A percentile compares a stretch with the other conserved stretches of the same genome.
phyloP scores from a whole-genome alignment of 37 sponge, comb jelly and placozoan genomes.

The Oopsacas minuta region DNA sequence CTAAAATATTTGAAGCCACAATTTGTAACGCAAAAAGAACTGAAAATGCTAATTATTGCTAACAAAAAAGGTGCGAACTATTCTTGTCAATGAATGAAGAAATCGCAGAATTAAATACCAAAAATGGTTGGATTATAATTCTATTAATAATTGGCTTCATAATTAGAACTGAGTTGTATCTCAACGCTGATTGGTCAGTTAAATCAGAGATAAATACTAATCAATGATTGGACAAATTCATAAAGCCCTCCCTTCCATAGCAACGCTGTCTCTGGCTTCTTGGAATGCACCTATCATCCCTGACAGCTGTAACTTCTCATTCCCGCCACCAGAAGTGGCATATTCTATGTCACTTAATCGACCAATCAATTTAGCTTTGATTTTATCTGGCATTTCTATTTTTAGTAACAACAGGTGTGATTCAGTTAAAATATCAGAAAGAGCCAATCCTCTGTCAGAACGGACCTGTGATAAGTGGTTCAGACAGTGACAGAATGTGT shows the following conservation, averaged over 20 bases:
- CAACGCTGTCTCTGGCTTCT: constrained; percentile 58
- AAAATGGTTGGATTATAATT: too few species aligned
- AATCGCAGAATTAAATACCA: too few species aligned
- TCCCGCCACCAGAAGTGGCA: constrained; percentile 40
- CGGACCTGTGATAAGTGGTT: constrained; percentile 60
- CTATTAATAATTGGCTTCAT: too few species aligned
- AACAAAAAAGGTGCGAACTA: too few species aligned
- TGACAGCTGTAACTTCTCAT: constrained; percentile 89
- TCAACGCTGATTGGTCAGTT: too few species aligned
- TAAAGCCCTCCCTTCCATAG: not conserved
- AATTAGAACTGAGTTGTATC: too few species aligned
- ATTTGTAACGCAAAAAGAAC: too few species aligned
- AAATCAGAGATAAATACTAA: too few species aligned
- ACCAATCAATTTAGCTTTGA: not conserved
- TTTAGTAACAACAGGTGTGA: constrained; percentile 47
- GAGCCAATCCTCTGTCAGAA: constrained; percentile 74
- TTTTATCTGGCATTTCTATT: not conserved
- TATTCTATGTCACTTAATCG: not conserved
- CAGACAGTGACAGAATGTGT: constrained; percentile 35
- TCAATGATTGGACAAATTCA: too few species aligned
- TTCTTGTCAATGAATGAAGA: too few species aligned
- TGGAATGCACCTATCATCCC: constrained; percentile 84
- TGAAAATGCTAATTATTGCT: too few species aligned
- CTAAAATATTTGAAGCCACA: too few species aligned
- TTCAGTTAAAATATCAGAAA: constrained; percentile 80